phyloP scores from a whole-genome alignment of 2,113 vertebrate species.

The Phodopus roborovskii region DNA sequence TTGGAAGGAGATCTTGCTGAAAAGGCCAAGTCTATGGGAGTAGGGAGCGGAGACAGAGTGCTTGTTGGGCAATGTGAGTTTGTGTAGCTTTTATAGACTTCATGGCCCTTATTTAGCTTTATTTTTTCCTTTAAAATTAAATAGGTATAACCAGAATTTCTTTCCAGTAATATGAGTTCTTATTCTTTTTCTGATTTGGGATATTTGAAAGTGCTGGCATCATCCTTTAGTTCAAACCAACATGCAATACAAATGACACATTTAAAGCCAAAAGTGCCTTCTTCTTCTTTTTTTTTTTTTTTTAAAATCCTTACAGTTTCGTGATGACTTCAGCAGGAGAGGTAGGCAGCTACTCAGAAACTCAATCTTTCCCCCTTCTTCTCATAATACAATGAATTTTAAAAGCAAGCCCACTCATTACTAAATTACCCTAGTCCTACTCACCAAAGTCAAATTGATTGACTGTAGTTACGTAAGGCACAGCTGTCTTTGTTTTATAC shows the following conservation, averaged over 20 bases:
- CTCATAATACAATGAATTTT: slow-evolving; percentile 66
- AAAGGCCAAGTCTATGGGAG: not conserved
- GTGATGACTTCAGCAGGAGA: not conserved
- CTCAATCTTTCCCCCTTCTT: not conserved
- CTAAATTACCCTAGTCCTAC: slow-evolving; percentile 50
- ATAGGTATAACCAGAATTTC: not conserved
- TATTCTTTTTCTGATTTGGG: slow-evolving; percentile 5
- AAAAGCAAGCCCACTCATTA: slow-evolving; percentile 59
- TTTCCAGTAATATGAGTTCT: not conserved
- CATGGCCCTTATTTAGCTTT: not conserved
- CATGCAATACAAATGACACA: not conserved
- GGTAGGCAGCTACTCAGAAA: slow-evolving; percentile 38
- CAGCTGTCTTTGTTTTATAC: not conserved
- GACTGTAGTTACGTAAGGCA: not conserved
- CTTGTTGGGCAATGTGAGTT: not conserved
- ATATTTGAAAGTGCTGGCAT: not conserved
- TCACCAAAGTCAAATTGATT: slow-evolving; percentile 3
- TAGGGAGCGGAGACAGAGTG: accelerated
- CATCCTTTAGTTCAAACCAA: not conserved
- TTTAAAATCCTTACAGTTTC: not conserved
- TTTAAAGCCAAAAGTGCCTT: not conserved
- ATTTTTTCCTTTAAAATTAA: slow-evolving; percentile 9
- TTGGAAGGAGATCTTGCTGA: not conserved
- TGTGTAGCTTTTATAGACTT: not conserved
- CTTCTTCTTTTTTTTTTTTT: not conserved